Evolutionary conservation across 1,140 invertebrate genomes (phyloP), one percentile per base, ranked within the genome.

Genomic region (Aricia agestis): DNA sequence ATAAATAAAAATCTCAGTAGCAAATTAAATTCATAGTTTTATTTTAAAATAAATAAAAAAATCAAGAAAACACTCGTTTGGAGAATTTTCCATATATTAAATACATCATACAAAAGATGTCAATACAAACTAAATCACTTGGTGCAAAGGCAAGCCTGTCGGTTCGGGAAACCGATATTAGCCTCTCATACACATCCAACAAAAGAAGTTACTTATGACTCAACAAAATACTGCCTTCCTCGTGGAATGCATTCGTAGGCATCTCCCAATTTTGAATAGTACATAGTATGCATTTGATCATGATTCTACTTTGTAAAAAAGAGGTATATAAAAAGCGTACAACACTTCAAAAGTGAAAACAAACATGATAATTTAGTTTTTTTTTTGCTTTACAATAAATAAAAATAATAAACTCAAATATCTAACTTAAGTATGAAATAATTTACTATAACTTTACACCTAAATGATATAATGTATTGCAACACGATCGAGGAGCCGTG

Each of bases 21-120:
- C 87, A 91, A 91, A 91, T 90, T 89, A 91, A 91, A 90, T 90
- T 90, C 86, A 90, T 91, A 90, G 85, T 88, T 91, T 91, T 91
- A 90, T 90, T 91, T 91, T 84, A 85, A 87, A 91, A 89, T 90
- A 91, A 91, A 90, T 89, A 91, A 91, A 90, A 63, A 91, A 90
- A 88, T 87, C 82, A 87, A 86, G 89, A 86, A 89, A 90, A 91
- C 82, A 79, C 89, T 89, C 86, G 79, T 86, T 83, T 78, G 82
- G 89, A 90, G 86, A 86, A 86, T 89, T 86, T 89, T 81, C 86
- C 74, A 80, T 89, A 89, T 89, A 89, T 87, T 87, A 91, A 90
- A 91, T 91, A 91, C 88, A 90, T 87, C 86, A 88, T 91, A 91
- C 89, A 92, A 92, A 91, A 91, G 88, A 91, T 89, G 87, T 87